Evolutionary conservation across 2,888 invertebrate species (phyloP).

Genomic region (Rhagophthalmus giganteus): DNA sequence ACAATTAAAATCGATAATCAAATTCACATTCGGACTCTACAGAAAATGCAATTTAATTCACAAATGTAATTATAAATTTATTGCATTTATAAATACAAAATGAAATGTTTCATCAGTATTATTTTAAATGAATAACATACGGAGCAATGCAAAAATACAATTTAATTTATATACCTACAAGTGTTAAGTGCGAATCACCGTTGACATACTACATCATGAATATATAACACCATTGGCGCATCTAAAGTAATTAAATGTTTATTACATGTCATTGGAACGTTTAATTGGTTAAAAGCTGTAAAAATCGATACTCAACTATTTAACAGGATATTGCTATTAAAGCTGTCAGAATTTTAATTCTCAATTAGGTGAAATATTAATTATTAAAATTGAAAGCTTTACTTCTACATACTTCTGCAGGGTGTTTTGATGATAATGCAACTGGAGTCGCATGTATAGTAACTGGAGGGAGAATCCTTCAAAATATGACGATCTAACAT

Average conservation of each 20-base stretch:
- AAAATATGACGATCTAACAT: too few species aligned
- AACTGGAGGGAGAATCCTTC: too few species aligned
- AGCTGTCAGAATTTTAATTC: conserved; percentile 1
- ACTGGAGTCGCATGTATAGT: too few species aligned
- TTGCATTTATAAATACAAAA: neutral
- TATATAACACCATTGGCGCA: conserved; percentile 12
- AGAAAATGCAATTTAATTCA: too few species aligned
- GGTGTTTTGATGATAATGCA: too few species aligned
- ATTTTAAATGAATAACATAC: neutral
- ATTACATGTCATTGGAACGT: conserved; percentile 1
- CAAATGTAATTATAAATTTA: too few species aligned
- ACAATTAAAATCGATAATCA: too few species aligned
- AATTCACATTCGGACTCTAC: neutral
- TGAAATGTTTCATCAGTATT: neutral
- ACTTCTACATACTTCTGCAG: too few species aligned
- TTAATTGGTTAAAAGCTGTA: conserved; percentile 12
- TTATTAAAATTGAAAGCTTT: too few species aligned
- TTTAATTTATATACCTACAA: conserved; percentile 5
- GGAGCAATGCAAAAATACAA: neutral
- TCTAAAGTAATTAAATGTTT: conserved; percentile 17
- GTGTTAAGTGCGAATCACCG: conserved; percentile 12
- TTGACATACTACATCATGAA: conserved; percentile 10
- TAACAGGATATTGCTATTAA: conserved; percentile 6
- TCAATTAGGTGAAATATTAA: neutral
- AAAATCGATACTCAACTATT: conserved; percentile 12